These are phyloP conservation scores for Oceanites oceanicus DNA, from an alignment of 2,113 vertebrate species.

Conservation along the genomic window DNA sequence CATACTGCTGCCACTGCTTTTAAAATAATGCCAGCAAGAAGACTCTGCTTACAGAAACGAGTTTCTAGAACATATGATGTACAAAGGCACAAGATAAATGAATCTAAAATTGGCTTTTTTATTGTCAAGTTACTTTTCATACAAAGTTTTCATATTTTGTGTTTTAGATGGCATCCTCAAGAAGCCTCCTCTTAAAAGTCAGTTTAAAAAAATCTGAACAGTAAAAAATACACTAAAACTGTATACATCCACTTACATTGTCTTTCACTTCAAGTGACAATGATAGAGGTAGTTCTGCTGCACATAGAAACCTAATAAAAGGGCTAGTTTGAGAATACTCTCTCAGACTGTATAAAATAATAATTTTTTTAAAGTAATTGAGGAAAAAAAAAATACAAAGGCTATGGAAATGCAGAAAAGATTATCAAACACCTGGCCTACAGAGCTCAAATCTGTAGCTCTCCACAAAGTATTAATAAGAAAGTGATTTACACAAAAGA, in stretches of 20 bases:
- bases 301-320: background rate
- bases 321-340: background rate
- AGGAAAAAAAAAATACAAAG: background rate
- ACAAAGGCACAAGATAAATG: background rate
- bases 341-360: background rate
- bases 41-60: background rate
- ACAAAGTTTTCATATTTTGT: background rate
- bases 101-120: background rate
- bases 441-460: constrained; percentile 51
- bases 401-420: background rate
- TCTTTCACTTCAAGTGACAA: background rate
- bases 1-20: background rate
- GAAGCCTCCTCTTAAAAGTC: background rate
- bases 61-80: background rate
- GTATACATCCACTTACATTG: background rate
- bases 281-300: background rate
- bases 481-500: constrained; percentile 76
- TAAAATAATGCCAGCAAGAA: background rate
- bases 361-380: background rate
- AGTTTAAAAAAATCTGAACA: background rate
- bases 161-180: background rate
- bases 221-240: background rate
- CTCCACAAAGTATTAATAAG: constrained; percentile 73
- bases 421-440: constrained; percentile 17
- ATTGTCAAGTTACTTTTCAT: background rate